Conservation (phyloP, 2,113 vertebrate species). For the Shinisaurus crocodilurus region DNA sequence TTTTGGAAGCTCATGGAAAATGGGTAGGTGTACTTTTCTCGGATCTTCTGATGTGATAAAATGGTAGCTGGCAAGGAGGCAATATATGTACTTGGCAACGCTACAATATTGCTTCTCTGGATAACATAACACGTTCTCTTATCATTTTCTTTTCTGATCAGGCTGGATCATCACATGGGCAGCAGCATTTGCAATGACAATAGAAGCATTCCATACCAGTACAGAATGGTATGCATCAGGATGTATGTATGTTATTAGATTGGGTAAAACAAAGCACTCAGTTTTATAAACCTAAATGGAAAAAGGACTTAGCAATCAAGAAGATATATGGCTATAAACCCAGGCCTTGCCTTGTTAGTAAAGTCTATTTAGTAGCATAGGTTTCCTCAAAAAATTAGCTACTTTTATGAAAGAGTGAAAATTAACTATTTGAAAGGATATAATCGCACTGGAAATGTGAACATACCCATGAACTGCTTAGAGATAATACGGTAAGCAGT, state of each 20-base stretch:
- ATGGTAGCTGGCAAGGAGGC: rapidly evolving
- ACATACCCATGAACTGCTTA: background rate
- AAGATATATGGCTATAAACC: background rate
- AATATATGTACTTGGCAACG: background rate
- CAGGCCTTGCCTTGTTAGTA: background rate
- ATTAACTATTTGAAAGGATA: background rate
- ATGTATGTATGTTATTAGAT: background rate
- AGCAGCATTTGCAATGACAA: background rate
- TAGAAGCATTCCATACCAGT: background rate
- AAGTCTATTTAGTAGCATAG: background rate
- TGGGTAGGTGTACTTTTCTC: background rate
- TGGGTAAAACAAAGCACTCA: background rate
- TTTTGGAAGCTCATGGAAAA: background rate
- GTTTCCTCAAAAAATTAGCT: background rate
- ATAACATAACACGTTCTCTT: background rate
- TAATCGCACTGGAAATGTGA: background rate
- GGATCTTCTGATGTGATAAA: slow-evolving; percentile 7
- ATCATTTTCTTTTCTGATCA: background rate
- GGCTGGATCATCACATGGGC: background rate
- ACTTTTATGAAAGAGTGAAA: background rate
- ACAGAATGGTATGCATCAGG: background rate
- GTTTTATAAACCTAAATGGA: background rate
- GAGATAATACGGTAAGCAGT: too few relatives aligned
- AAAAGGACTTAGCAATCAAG: background rate
- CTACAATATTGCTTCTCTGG: background rate